Evolutionary conservation across 30 jellyfish, hydroid and myxozoan genomes (phyloP), one percentile per base, ranked within the genome.

Genomic region (Turritopsis dohrnii): DNA sequence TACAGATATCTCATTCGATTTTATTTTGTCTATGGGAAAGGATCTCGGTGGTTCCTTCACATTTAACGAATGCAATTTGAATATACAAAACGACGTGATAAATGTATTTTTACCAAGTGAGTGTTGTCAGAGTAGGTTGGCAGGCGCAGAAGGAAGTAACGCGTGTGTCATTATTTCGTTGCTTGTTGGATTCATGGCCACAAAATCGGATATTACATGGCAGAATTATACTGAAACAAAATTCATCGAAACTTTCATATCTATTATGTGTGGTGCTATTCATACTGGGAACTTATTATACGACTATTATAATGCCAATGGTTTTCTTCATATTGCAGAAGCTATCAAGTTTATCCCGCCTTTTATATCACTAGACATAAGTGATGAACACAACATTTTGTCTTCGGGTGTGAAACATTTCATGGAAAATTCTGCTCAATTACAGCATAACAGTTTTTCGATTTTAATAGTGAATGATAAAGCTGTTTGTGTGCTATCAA

Each of bases 1-100:
- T 60, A 23, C 73, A 60, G 73, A 60, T 60, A 60, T 60, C 73
- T 60, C 73, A 60, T 60, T 60, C 73, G 73, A 60, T 60, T 60
- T 60, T 60, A 60, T 60, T 60, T 60, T 23, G 21, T 60, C 73
- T 23, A 60, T 60, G 73, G 73, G 73, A 60, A 60, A 18, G 73
- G 73, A 60, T 18, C 73, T 60, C 73, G 73, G 73, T 18, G 21
- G 21, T 60, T 60, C 73, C 19, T 60, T 60, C 21, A 23, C 73
- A 60, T 60, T 60, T 60, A 23, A 23, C 21, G 73, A 60, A 18
- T 60, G 73, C 21, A 60, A 21, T 60, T 21, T 60, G 19, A 60
- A 60, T 18, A 23, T 18, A 60, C 19, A 60, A 60, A 60, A 60
- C 21, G 73, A 60, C 22, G 19, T 23, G 21, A 60, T 60, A 21